Conservation (phyloP, 2,797 vertebrate genomes). For the Mormyrus proboscirostris region DNA sequence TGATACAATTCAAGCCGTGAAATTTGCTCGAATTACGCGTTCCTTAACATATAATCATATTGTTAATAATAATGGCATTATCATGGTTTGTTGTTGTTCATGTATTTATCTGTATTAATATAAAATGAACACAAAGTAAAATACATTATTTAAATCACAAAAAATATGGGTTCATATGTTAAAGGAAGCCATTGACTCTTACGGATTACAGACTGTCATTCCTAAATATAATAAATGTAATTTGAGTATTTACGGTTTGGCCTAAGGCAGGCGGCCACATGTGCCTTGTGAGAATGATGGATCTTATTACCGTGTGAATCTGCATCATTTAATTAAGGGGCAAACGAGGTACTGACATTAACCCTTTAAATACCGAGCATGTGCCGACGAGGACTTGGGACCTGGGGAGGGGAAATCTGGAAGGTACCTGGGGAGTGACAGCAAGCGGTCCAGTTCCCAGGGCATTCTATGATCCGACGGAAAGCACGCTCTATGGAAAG, state of each 20-base stretch:
- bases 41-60: neutral
- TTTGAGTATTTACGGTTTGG: neutral
- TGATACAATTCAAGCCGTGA: neutral
- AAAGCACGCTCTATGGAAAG: neutral
- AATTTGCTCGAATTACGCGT: neutral
- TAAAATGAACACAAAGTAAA: neutral
- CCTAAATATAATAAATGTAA: neutral
- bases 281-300: neutral
- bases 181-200: neutral
- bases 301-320: neutral
- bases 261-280: neutral
- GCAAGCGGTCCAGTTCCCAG: neutral
- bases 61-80: neutral
- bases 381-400: neutral
- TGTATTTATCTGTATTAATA: neutral
- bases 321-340: neutral
- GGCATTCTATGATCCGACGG: neutral
- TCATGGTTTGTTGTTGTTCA: neutral
- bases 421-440: neutral
- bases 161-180: neutral
- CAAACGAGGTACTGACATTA: neutral
- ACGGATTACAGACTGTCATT: neutral
- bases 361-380: neutral
- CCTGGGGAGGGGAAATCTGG: neutral
- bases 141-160: neutral